phyloP scores from a whole-genome alignment of 2,888 invertebrate genomes.

The Uropetala carovei region DNA sequence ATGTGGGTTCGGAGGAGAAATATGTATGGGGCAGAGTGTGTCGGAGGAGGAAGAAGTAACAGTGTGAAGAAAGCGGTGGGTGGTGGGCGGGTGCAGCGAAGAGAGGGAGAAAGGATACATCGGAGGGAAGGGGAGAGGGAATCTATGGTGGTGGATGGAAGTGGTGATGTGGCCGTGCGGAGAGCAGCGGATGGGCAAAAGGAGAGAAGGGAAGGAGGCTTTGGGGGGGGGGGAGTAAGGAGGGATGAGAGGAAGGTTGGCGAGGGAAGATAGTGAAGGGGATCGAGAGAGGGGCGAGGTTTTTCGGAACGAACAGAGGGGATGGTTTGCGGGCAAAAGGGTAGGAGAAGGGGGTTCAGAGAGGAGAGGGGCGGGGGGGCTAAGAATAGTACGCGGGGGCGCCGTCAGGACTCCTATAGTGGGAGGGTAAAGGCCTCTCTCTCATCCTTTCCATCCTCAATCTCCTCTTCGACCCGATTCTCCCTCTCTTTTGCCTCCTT shows the following conservation, averaged over 20 bases:
- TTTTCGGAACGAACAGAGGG: too few relatives aligned
- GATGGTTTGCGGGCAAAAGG: neutral
- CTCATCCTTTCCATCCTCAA: neutral
- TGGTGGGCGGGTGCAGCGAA: neutral
- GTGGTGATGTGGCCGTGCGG: neutral
- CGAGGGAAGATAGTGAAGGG: neutral
- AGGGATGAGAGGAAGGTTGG: neutral
- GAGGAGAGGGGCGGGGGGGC: neutral
- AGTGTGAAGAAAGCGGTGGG: neutral
- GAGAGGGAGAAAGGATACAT: neutral
- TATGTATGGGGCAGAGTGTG: neutral
- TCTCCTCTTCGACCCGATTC: neutral
- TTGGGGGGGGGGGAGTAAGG: constrained; percentile 67
- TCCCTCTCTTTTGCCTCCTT: neutral
- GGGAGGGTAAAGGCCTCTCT: neutral
- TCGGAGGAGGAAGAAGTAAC: neutral
- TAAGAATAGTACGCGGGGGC: constrained; percentile 51
- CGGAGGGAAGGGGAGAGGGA: neutral
- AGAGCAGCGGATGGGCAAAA: neutral
- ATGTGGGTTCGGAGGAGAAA: neutral
- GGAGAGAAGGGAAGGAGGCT: constrained; percentile 59
- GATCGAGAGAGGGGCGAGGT: neutral
- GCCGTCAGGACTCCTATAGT: constrained; percentile 35
- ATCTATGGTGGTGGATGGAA: neutral
- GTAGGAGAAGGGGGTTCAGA: neutral